Base-by-base conservation (phyloP, 2,888 invertebrate genomes). In the Tigriopus californicus region DNA sequence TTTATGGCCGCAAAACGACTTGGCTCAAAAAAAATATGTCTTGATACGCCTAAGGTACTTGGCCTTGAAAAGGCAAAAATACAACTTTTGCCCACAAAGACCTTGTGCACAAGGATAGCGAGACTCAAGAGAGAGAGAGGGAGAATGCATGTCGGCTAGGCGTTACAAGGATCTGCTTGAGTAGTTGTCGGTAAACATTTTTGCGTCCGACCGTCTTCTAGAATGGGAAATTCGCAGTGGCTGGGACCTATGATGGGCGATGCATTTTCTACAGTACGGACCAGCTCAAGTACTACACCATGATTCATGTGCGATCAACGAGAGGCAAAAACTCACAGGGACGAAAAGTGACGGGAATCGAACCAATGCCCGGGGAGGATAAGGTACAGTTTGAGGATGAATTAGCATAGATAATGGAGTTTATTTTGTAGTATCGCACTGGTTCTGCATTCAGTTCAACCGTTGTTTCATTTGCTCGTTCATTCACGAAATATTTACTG, bases 201-300 rank as follows among this genome's bases (percentile, higher is more conserved):
- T 33, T 33, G 33, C 33, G 18, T 41, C 8, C 25, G 11, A 20
- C 18, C 20, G 6, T 33, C 42, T 48, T 64, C 61, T 22, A 90
- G 70, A 92, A 94, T 74, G 97, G 95, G 10, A 92, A 94, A 70
- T 94, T 94, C 74, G 94, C 94, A 0, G 95, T 97, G 0, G 92
- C 97, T 0, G 97, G 97, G 44, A 92, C 95, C 0, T 98, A 95
- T 74, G 95, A 97, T 73, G 98, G 98, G 0, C 81, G 95, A 48
- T 95, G 95, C 72, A 90, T 97, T 67, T 97, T 98, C 76, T 98
- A 95, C 75, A 90, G 85, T 42, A 95, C 95, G 0, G 97, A 95
- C 77, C 94, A 95, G 70, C 76, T 98, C 2, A 97, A 95, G 68
- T 98, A 98, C 72, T 91, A 92, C 73, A 97, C 97, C 10, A 91